Evolutionary conservation across 2,113 vertebrate genomes (phyloP).

Genomic region (Phoenicopterus ruber): DNA sequence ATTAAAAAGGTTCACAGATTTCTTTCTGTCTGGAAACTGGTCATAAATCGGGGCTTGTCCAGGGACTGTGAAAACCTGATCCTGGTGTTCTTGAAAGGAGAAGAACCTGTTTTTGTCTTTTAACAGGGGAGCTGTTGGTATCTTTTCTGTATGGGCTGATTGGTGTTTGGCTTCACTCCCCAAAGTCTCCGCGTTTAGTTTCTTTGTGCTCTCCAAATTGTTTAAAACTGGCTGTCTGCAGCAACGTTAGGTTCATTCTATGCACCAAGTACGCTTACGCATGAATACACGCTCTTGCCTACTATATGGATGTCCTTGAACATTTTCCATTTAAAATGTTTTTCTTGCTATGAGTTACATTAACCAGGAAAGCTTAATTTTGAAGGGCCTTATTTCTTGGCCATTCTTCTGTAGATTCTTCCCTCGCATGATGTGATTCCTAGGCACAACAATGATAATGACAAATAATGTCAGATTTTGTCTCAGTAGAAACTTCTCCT

Average conservation of each 20-base stretch:
- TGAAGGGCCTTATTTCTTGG: not conserved
- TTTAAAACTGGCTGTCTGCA: not conserved
- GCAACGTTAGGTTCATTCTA: rapidly evolving
- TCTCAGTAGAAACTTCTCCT: not conserved
- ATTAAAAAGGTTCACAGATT: conserved; percentile 44
- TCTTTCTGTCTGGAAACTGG: conserved; percentile 36
- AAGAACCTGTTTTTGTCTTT: conserved; percentile 19
- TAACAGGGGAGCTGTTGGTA: not conserved
- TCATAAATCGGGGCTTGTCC: not conserved
- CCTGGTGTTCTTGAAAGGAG: not conserved
- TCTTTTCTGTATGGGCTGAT: not conserved
- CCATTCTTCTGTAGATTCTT: not conserved
- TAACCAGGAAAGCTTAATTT: not conserved
- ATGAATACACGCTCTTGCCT: not conserved
- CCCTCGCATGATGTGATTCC: not conserved
- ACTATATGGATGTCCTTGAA: not conserved
- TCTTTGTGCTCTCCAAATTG: not conserved
- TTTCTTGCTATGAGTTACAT: not conserved
- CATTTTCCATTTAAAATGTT: not conserved
- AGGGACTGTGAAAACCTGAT: conserved; percentile 29
- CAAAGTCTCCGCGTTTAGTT: rapidly evolving
- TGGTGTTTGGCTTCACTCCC: not conserved
- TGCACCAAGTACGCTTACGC: not conserved
- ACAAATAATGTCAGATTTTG: not conserved
- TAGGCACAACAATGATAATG: not conserved